Conservation (phyloP, 1,140 invertebrate species). For the Sitophilus oryzae region DNA sequence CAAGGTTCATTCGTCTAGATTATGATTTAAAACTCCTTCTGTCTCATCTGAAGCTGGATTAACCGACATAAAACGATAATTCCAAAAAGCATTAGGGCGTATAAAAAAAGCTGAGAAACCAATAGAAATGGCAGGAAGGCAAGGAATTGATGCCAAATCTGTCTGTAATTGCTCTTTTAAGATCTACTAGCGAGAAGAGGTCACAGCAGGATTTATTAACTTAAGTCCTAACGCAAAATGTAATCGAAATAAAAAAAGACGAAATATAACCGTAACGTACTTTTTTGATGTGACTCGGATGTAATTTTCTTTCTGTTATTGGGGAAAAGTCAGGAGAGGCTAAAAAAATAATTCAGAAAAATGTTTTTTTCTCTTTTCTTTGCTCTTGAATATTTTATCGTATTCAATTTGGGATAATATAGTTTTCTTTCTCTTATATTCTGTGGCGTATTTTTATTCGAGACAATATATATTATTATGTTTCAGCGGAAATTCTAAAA, state of each 20-base stretch:
- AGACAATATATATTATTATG: too few species aligned
- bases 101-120: conserved; percentile 13
- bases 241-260: conserved; percentile 9
- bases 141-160: conserved; percentile 24
- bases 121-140: conserved; percentile 17
- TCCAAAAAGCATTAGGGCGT: conserved; percentile 6
- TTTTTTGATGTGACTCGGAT: background rate
- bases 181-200: conserved; percentile 19
- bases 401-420: too few species aligned
- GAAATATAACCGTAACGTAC: background rate
- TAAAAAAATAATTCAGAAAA: too few species aligned
- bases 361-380: too few species aligned
- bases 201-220: conserved; percentile 15
- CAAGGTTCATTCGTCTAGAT: background rate
- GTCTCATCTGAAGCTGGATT: background rate
- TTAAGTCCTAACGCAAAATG: conserved; percentile 11
- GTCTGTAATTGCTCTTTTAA: conserved; percentile 24
- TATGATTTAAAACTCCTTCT: background rate
- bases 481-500: too few species aligned
- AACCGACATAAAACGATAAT: background rate
- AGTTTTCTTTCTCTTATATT: too few species aligned
- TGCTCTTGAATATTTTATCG: too few species aligned
- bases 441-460: too few species aligned
- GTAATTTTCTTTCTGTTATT: background rate
- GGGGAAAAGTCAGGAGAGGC: background rate